Base-by-base conservation (phyloP, 2,888 invertebrate genomes). In the Cryptosula pallasiana region DNA sequence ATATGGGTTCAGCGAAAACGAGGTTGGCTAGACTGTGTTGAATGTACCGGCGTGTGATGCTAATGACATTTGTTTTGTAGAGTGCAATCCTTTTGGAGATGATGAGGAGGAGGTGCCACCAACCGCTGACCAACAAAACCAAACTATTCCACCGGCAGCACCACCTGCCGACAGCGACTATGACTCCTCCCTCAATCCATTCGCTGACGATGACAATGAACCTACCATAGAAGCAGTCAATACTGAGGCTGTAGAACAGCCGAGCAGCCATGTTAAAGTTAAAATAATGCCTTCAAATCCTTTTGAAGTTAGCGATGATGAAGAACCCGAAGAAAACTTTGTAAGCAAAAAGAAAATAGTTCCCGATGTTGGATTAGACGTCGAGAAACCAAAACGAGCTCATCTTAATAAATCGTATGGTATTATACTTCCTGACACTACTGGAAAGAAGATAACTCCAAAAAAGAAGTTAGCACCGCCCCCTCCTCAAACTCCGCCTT, bases 391-490 rank as follows among this genome's bases (percentile, higher is more conserved):
- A 27, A 9, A 32, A 63, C 1, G 29, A 34, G n/a, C 27, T 32
- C 27, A 13, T 32, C 25, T 13, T 2, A 32, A 63, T 5, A 32
- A 13, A 13, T 5, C 25, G 1, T 29, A 63, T 63, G n/a, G 3
- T 5, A 63, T 32, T 25, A 32, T 27, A 29, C 34, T 63, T 9
- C 32, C 63, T 13, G 63, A 63, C 9, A 63, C 63, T 63, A 13
- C 5, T 27, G 27, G n/a, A 9, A 63, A 34, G 63, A 25, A 27
- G 32, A 32, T 27, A 27, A 63, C 63, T 27, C 63, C 63, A 9
- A 63, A 63, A 34, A 63, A 63, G 63, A 63, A 63, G 27, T 13
- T 27, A 32, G 63, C 63, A 29, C 63, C 63, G 63, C 63, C 63
- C 16, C 63, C 63, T 13, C 63, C 63, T 3, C 55, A 55, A n/a